Evolutionary conservation across 2,797 vertebrate genomes (phyloP).

Genomic region (Ceyx erithaca): DNA sequence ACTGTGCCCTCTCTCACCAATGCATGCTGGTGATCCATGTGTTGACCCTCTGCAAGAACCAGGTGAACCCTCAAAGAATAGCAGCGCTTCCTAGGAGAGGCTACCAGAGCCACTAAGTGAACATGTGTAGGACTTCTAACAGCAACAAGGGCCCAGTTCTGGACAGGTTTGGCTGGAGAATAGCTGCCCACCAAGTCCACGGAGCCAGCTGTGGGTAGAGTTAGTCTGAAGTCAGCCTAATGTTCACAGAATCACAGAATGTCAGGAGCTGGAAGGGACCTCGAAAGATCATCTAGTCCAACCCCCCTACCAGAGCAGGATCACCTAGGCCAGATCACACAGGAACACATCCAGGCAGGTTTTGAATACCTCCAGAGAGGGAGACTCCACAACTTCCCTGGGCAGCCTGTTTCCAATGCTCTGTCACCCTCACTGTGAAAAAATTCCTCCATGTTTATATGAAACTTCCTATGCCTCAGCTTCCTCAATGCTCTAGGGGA

Average conservation of each 20-base stretch:
- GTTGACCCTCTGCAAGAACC: neutral
- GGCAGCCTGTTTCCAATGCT: too few relatives aligned
- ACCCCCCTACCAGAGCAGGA: too few relatives aligned
- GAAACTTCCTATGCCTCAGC: too few relatives aligned
- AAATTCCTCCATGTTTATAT: too few relatives aligned
- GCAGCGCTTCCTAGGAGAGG: neutral
- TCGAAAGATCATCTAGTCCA: too few relatives aligned
- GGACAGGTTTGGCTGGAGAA: neutral
- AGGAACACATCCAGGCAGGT: too few relatives aligned
- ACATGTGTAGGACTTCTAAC: neutral
- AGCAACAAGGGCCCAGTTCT: neutral
- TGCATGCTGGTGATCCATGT: fast-evolving
- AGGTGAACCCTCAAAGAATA: neutral
- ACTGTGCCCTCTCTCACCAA: neutral
- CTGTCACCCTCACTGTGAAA: too few relatives aligned
- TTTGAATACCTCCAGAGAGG: too few relatives aligned
- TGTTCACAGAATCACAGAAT: too few relatives aligned
- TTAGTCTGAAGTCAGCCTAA: neutral
- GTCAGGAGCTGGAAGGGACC: too few relatives aligned
- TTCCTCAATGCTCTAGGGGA: neutral
- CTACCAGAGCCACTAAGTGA: fast-evolving
- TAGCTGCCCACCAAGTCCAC: neutral
- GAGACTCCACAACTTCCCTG: too few relatives aligned
- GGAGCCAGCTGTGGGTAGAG: neutral
- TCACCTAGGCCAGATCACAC: too few relatives aligned